Conservation (phyloP, 2,888 invertebrate genomes). For the Amiota communis region DNA sequence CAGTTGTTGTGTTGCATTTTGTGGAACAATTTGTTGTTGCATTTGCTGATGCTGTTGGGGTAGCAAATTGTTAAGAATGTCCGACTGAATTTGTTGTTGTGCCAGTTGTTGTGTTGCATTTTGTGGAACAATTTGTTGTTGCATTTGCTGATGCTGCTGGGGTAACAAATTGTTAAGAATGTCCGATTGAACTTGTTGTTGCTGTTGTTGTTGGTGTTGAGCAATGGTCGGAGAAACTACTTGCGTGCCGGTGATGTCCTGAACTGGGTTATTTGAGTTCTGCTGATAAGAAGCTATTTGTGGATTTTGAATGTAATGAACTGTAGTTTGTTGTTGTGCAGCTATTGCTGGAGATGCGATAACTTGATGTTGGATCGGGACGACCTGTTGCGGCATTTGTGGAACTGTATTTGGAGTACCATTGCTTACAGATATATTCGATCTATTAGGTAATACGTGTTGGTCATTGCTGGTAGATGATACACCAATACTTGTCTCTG, state of each 20-base stretch:
- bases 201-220: no score
- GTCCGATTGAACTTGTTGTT: conserved; percentile 40
- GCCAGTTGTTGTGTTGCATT: neutral
- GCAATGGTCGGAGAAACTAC: conserved; percentile 58
- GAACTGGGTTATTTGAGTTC: conserved; percentile 45
- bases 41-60: neutral
- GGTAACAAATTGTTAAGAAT: conserved; percentile 10
- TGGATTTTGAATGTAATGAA: conserved; percentile 63
- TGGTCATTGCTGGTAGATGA: conserved; percentile 73
- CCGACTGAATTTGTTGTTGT: conserved; percentile 42
- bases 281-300: conserved; percentile 61
- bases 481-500: conserved; percentile 67
- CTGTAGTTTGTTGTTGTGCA: conserved; percentile 54
- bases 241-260: conserved; percentile 54
- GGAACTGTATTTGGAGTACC: conserved; percentile 70
- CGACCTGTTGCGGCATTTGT: conserved; percentile 44
- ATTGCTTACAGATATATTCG: conserved; percentile 63
- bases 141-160: neutral
- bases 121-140: conserved; percentile 2
- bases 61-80: conserved; percentile 14
- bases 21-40: neutral
- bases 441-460: conserved; percentile 70
- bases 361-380: conserved; percentile 55
- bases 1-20: neutral
- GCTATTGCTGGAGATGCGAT: conserved; percentile 52